Evolutionary conservation across 2,888 invertebrate genomes (phyloP).

Genomic region (Atrina japonica): DNA sequence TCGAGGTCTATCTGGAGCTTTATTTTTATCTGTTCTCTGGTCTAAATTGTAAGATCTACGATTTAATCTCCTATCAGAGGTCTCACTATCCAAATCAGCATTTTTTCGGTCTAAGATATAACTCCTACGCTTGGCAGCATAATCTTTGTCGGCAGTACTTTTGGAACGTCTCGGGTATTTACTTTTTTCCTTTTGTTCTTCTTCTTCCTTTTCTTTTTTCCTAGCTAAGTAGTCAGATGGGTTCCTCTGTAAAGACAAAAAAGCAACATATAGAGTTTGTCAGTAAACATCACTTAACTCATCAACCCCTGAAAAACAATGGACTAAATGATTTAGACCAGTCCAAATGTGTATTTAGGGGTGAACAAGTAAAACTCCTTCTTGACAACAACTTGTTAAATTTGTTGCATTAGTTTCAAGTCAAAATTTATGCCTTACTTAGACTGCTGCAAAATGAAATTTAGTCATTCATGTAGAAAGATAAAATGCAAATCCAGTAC

Average conservation of each 20-base stretch:
- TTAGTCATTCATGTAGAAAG: too few relatives aligned
- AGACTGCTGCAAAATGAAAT: too few relatives aligned
- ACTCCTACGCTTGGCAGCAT: constrained; percentile 52
- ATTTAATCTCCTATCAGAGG: constrained; percentile 65
- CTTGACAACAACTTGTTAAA: too few relatives aligned
- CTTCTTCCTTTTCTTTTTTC: constrained; percentile 64
- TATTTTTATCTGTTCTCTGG: constrained; percentile 27
- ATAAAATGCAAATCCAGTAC: too few relatives aligned
- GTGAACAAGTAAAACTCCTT: too few relatives aligned
- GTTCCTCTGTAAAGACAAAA: constrained; percentile 64
- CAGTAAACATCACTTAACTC: background rate
- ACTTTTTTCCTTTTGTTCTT: constrained; percentile 60
- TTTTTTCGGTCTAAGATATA: constrained; percentile 42
- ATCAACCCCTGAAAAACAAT: background rate
- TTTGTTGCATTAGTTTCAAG: too few relatives aligned
- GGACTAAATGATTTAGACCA: background rate
- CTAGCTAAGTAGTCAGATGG: constrained; percentile 69
- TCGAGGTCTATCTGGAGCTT: constrained; percentile 31
- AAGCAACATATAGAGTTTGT: too few relatives aligned
- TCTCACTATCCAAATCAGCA: constrained; percentile 49
- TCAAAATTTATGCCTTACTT: too few relatives aligned
- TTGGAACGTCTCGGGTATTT: constrained; percentile 56
- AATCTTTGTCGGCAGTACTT: constrained; percentile 46
- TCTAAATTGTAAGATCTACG: constrained; percentile 64
- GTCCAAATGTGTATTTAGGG: too few relatives aligned